Evolutionary conservation across 2,888 invertebrate species (phyloP), one percentile per base, ranked within the genome.

Genomic region (Suillia variegata): DNA sequence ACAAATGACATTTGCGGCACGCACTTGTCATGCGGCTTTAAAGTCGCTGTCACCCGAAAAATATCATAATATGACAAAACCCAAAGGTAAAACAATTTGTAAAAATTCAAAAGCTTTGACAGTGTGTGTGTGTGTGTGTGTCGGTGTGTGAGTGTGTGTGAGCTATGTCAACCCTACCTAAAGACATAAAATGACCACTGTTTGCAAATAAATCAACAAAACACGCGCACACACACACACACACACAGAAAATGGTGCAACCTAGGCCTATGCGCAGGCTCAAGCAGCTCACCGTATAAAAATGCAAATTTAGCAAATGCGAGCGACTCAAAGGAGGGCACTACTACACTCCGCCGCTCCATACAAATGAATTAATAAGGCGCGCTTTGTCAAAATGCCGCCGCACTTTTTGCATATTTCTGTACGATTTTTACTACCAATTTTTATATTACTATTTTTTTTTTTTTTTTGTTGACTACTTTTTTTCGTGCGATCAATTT

Each of bases 181-280:
- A n/a, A n/a, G n/a, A 38, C 38, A 38, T 4, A 38, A 71, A 71
- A 71, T 71, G 71, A 67, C 70, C 71, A 68, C 69, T 69, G 70
- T 72, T 70, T 66, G 71, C 66, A 67, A 70, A 71, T 72, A 72
- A 71, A 71, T 71, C 72, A 71, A 71, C 64, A 69, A 70, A 73
- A 67, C 67, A 54, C 70, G 64, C 64, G 68, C 67, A 67, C 63
- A 67, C 67, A 51, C 22, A 49, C 38, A 4, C n/a, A 26, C 12
- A 38, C 38, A 8, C n/a, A 26, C 26, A 26, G 26, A 6, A 4
- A 13, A 38, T n/a, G n/a, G 13, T 38, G 38, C 12, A 38, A 4
- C 38, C 12, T 10, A 10, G 38, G n/a, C 4, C 38, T 10, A n/a
- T 38, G 15, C 12, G 10, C n/a, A 13, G 38, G 15, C 12, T 38